These are phyloP conservation scores for Adelosebastes latens DNA, from an alignment of 2,797 vertebrate species.

Conservation along the genomic window DNA sequence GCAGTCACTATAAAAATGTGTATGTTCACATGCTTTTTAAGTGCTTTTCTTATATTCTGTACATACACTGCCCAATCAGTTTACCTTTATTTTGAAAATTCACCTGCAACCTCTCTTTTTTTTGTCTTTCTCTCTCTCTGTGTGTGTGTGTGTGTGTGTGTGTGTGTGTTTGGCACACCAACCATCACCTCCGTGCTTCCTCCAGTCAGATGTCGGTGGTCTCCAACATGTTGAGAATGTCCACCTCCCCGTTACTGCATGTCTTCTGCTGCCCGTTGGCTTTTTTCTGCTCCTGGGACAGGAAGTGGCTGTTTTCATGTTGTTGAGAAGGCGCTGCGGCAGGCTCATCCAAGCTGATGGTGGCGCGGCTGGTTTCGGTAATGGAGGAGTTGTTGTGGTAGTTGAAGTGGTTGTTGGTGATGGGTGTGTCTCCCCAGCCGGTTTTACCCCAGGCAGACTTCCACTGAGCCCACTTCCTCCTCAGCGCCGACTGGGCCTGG, in stretches of 20 bases:
- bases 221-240: constrained; percentile 44
- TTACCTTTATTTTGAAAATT: constrained; percentile 16
- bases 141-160: background rate
- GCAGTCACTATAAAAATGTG: background rate
- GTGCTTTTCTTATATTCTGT: constrained; percentile 9
- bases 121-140: background rate
- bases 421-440: constrained; percentile 58
- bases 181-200: background rate
- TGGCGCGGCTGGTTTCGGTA: constrained; percentile 74
- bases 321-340: accelerated
- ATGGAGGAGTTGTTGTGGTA: constrained; percentile 82
- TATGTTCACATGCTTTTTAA: constrained; percentile 26
- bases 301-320: background rate
- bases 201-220: constrained; percentile 64
- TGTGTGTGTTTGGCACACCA: background rate
- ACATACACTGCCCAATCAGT: constrained; percentile 13
- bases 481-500: constrained; percentile 81
- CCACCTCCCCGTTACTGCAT: constrained; percentile 41
- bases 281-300: background rate
- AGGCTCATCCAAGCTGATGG: constrained; percentile 56
- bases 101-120: background rate
- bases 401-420: constrained; percentile 69
- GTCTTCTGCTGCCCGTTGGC: constrained; percentile 58
- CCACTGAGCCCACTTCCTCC: constrained; percentile 79
- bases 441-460: constrained; percentile 70